phyloP scores from a whole-genome alignment of 1,140 invertebrate genomes.

The Eufriesea mexicana region DNA sequence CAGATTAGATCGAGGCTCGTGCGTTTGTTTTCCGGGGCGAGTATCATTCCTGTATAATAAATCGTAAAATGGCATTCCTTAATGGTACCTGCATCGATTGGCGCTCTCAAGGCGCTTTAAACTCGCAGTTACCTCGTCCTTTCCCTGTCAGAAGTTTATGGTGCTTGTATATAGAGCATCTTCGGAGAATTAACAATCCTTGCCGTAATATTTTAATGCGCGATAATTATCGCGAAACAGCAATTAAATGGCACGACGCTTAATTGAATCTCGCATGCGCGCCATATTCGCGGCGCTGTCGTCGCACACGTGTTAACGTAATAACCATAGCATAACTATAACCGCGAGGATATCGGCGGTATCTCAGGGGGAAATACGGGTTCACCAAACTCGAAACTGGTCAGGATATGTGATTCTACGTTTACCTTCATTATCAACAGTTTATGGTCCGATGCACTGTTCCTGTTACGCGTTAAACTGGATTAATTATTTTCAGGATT shows the following conservation, averaged over 20 bases:
- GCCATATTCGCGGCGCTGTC: not conserved
- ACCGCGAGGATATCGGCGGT: not conserved
- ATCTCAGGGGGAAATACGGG: not conserved
- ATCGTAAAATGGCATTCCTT: not conserved
- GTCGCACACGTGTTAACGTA: constrained; percentile 1
- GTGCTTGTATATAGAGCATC: not conserved
- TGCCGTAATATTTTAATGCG: not conserved
- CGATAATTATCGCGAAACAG: constrained; percentile 18
- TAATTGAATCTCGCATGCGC: not conserved
- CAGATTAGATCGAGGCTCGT: no score
- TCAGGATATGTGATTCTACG: not conserved
- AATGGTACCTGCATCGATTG: not conserved
- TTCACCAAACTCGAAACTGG: not conserved
- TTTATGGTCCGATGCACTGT: not conserved
- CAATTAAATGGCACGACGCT: not conserved
- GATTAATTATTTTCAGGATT: not conserved
- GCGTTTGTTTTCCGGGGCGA: no score
- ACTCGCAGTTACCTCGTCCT: not conserved
- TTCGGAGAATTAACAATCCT: not conserved
- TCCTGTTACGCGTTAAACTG: constrained; percentile 4
- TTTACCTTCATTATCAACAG: not conserved
- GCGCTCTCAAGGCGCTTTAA: not conserved
- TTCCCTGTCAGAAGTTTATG: not conserved
- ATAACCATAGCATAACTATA: not conserved
- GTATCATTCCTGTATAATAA: not conserved